Evolutionary conservation across 2,888 invertebrate species (phyloP).

Genomic region (Tortrix viridana): DNA sequence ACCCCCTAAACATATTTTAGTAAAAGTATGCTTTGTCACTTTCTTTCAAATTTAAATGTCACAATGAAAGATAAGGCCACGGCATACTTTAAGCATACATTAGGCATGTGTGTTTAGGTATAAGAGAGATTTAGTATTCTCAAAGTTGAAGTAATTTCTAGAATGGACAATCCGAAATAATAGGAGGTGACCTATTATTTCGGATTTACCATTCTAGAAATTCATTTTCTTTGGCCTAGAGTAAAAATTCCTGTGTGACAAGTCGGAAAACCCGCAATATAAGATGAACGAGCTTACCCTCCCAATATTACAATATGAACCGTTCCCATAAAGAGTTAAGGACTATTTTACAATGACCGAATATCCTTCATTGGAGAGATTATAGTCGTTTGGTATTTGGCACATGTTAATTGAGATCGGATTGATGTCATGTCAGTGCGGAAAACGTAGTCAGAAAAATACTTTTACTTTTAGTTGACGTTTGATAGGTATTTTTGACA

Average conservation of each 20-base stretch:
- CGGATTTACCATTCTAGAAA: conserved; percentile 2
- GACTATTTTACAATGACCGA: not conserved
- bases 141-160: no score
- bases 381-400: conserved; percentile 28
- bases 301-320: conserved; percentile 1
- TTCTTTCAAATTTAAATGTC: no score
- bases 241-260: conserved; percentile 36
- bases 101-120: no score
- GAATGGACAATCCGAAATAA: no score
- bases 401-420: conserved; percentile 16
- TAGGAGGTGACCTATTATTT: no score
- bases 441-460: not conserved
- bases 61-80: no score
- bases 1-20: no score
- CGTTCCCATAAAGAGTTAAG: not conserved
- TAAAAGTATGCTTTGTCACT: no score
- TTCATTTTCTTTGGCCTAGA: conserved; percentile 19
- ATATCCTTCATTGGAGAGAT: not conserved
- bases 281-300: conserved; percentile 25
- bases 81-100: no score
- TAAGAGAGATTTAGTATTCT: no score
- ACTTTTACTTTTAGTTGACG: not conserved
- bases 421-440: conserved; percentile 5
- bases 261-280: conserved; percentile 32
- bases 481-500: no score